Evolutionary conservation across 2,113 vertebrate species (phyloP), one percentile per base, ranked within the genome.

Genomic region (Anseranas semipalmata): DNA sequence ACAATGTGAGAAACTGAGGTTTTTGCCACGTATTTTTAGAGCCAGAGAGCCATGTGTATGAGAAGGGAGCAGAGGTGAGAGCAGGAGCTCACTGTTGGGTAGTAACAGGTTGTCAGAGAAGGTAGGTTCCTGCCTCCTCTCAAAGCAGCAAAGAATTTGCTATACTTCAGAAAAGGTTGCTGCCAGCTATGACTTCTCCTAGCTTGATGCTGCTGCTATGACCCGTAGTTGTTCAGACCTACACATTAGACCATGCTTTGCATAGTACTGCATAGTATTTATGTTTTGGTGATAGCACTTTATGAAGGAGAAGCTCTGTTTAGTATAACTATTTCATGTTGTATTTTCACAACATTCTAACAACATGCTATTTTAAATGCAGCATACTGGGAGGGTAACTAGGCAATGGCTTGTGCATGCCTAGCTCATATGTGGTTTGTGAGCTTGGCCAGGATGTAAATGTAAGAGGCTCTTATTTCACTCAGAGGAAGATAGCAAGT

Each of bases 401-500:
- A 21, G 32, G 39, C 56, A n/a, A 4, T 74, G 35, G 25, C 5
- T 63, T 89, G n/a, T 60, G 48, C 25, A 18, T 0, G 0, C 55
- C 41, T 52, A 87, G 37, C 20, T 66, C 5, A 33, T 35, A 58
- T 22, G 16, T n/a, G 15, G 21, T 5, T 84, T 3, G 1, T 65
- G 41, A 81, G 9, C 24, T 74, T 89, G 33, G 21, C n/a, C 19
- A 45, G 15, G 8, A 20, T 87, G 65, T 85, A 24, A 7, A 3
- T 33, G 12, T 19, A n/a, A 53, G 58, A 85, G 41, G 6, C 25
- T 80, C 21, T 70, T 75, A 24, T 8, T 85, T 93, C 24, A 24
- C 55, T 15, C 0, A 0, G 75, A 63, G 52, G 27, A 48, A 48
- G 45, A 45, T 17, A 53, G 16, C 4, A 24, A 45, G 32, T 3